phyloP scores from a whole-genome alignment of 2,797 vertebrate species.

The Notoglanidium macrostoma region DNA sequence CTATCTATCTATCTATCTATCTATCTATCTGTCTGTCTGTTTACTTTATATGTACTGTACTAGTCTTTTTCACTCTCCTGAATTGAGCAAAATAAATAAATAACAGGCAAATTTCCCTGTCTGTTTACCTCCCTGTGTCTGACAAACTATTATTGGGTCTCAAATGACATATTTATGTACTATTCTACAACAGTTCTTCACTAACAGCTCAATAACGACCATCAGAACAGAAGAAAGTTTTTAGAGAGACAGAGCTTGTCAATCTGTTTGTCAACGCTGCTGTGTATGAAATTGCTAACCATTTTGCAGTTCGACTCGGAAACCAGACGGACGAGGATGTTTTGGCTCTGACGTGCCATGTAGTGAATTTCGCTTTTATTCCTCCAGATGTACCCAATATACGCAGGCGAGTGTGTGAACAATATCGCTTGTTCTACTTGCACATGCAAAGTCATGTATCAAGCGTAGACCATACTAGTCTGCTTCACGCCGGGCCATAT shows the following conservation, averaged over 20 bases:
- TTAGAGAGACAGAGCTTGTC: neutral
- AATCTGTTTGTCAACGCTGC: neutral
- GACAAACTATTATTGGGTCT: neutral
- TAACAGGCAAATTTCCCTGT: neutral
- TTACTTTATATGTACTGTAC: neutral
- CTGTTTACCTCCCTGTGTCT: too few species aligned
- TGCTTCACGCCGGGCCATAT: neutral
- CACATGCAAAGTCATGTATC: neutral
- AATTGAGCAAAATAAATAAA: neutral
- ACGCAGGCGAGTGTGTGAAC: neutral
- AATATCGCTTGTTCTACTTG: neutral
- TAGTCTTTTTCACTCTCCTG: neutral
- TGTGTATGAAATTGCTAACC: neutral
- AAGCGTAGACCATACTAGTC: neutral
- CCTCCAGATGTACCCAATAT: constrained; percentile 7
- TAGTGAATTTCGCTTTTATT: neutral
- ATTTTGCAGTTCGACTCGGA: neutral
- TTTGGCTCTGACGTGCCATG: neutral
- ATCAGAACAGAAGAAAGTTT: neutral
- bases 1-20: too few species aligned
- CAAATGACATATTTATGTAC: neutral
- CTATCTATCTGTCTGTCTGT: neutral
- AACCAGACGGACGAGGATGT: neutral
- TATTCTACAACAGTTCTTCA: neutral
- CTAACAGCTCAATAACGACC: neutral